Evolutionary conservation across 2,888 invertebrate genomes (phyloP).

Genomic region (Thysanoteuthis rhombus): DNA sequence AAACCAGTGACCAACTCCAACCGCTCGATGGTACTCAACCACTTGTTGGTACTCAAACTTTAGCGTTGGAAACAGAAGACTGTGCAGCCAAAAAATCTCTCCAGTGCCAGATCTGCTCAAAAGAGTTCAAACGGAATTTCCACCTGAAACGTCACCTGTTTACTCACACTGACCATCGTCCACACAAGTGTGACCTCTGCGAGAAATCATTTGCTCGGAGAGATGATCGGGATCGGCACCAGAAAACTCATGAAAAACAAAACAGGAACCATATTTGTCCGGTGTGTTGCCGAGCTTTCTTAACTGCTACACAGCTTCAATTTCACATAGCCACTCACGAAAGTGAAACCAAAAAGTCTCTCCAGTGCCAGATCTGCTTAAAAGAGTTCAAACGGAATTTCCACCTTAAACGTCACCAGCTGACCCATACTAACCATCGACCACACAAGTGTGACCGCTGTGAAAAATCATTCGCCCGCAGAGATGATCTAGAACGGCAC

Average conservation of each 20-base stretch:
- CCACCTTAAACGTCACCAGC: not conserved
- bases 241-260: not conserved
- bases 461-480: not conserved
- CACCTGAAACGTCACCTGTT: not conserved
- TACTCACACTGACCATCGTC: not conserved
- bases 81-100: not conserved
- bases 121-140: not conserved
- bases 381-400: not conserved
- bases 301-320: not conserved
- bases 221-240: not conserved
- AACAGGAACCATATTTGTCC: not conserved
- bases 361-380: not conserved
- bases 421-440: not conserved
- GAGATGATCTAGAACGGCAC: not conserved
- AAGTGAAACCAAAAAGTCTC: not conserved
- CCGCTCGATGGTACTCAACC: not conserved
- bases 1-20: not conserved
- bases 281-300: not conserved
- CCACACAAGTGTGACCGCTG: not conserved
- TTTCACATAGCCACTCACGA: not conserved
- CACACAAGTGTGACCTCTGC: not conserved
- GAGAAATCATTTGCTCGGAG: not conserved
- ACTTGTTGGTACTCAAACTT: not conserved
- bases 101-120: not conserved
- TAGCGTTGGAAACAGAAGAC: not conserved